Conservation (phyloP, 2,113 vertebrate species). For the Piaya cayana region DNA sequence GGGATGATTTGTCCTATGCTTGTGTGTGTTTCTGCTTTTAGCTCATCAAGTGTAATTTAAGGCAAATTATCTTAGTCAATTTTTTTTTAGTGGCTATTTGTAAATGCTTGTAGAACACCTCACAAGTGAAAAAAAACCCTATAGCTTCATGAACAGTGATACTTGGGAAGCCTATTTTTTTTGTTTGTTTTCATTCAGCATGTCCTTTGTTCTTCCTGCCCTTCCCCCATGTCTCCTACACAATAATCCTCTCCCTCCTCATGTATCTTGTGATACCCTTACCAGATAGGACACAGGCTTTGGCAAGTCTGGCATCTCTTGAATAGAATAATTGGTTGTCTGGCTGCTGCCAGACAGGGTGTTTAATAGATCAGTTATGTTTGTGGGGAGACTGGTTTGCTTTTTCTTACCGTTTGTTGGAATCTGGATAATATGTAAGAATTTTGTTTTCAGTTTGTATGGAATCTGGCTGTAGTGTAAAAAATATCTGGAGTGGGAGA, state of each 20-base stretch:
- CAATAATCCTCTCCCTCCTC: background rate
- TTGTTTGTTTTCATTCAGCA: background rate
- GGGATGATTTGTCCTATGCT: fast-evolving
- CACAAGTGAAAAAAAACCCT: background rate
- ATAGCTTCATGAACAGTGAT: background rate
- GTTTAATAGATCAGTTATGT: background rate
- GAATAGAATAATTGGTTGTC: background rate
- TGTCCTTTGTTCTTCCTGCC: conserved; percentile 30
- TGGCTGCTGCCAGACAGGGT: background rate
- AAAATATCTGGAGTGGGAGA: background rate
- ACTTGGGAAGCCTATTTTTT: background rate
- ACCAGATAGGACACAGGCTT: background rate
- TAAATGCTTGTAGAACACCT: background rate
- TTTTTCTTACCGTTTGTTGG: background rate
- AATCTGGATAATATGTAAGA: background rate
- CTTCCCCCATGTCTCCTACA: background rate
- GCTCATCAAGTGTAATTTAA: background rate
- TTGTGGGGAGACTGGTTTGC: background rate
- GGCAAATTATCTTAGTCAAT: background rate
- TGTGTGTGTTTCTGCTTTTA: background rate
- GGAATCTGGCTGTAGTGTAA: background rate
- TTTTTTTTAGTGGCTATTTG: background rate
- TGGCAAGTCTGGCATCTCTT: background rate
- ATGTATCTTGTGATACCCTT: background rate
- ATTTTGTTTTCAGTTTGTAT: background rate